Evolutionary conservation across 2,888 invertebrate genomes (phyloP).

Genomic region (Ligdia adustata): DNA sequence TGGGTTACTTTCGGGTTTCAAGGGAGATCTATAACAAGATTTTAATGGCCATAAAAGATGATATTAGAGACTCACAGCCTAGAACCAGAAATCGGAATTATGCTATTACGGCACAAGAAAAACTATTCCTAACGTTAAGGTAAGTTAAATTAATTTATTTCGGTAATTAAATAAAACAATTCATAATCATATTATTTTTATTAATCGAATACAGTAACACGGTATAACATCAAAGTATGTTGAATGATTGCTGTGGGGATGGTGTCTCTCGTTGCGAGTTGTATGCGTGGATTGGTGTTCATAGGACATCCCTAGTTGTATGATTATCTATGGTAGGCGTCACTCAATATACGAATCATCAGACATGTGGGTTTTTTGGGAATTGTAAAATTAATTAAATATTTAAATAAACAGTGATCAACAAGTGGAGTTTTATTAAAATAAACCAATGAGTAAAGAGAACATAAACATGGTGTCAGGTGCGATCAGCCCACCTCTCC

Average conservation of each 20-base stretch:
- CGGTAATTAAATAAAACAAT: conserved; percentile 21
- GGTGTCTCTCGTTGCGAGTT: conserved; percentile 4
- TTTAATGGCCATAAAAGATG: conserved; percentile 3
- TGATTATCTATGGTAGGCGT: too few species aligned
- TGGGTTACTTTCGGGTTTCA: not conserved
- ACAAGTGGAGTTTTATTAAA: too few species aligned
- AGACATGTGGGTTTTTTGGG: too few species aligned
- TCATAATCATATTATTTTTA: conserved; percentile 16
- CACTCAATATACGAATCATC: too few species aligned
- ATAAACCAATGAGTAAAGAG: too few species aligned
- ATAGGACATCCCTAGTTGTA: too few species aligned
- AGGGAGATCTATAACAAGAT: conserved; percentile 6
- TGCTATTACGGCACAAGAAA: conserved; percentile 18
- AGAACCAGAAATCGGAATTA: conserved; percentile 15
- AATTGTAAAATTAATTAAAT: too few species aligned
- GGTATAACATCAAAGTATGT: conserved; percentile 9
- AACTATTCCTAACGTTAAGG: conserved; percentile 17
- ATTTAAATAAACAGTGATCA: too few species aligned
- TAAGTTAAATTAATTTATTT: conserved; percentile 20
- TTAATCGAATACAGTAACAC: conserved; percentile 16
- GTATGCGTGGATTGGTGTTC: conserved; percentile 1
- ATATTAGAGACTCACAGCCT: conserved; percentile 17
- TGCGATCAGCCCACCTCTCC: too few species aligned
- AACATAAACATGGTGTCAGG: too few species aligned
- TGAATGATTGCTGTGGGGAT: conserved; percentile 17